Percentiles rank a stretch among this genome's conserved stretches.
Conservation (phyloP, 1,140 invertebrate genomes). For the Drosophila pandora region DNA sequence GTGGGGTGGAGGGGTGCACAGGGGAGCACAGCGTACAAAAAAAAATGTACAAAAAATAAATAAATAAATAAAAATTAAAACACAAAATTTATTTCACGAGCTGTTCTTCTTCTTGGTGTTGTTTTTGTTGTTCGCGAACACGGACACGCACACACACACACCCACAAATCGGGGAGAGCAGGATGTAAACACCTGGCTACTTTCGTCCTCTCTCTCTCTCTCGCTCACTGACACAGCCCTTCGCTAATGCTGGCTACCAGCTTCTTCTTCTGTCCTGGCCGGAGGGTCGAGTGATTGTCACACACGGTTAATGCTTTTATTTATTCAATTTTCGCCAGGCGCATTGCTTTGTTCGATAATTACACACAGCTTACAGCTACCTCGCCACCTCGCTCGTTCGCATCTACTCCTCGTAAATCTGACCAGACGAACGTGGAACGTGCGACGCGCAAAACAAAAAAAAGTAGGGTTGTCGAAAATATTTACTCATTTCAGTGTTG, state of each 20-base stretch:
- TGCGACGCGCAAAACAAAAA: conserved; percentile 3
- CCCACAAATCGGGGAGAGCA: conserved; percentile 10
- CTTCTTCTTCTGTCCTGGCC: conserved; percentile 23
- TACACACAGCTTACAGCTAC: conserved; percentile 11
- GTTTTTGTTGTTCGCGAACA: conserved; percentile 5
- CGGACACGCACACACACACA: conserved; percentile 12
- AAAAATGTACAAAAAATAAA: conserved; percentile 23
- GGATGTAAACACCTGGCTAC: conserved; percentile 38
- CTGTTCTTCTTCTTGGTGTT: conserved; percentile 14
- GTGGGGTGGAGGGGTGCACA: conserved; percentile 4
- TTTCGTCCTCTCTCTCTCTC: conserved; percentile 5
- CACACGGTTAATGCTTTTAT: conserved; percentile 37
- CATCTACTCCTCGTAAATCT: not conserved
- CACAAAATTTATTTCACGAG: conserved; percentile 15
- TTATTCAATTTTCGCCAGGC: conserved; percentile 44
- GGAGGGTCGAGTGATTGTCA: conserved; percentile 32
- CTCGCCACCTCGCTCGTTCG: not conserved
- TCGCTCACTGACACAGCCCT: conserved; percentile 5
- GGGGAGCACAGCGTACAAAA: conserved; percentile 15
- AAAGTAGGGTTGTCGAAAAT: not conserved
- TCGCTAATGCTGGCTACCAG: conserved; percentile 2
- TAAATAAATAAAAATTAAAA: not conserved
- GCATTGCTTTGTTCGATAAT: conserved; percentile 47
- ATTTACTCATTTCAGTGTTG: not conserved
- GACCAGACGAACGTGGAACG: conserved; percentile 3